A percentile compares a stretch with the other conserved stretches of the same genome.
phyloP scores from a whole-genome alignment of 2,797 vertebrate species.

The Sebastes taczanowskii region DNA sequence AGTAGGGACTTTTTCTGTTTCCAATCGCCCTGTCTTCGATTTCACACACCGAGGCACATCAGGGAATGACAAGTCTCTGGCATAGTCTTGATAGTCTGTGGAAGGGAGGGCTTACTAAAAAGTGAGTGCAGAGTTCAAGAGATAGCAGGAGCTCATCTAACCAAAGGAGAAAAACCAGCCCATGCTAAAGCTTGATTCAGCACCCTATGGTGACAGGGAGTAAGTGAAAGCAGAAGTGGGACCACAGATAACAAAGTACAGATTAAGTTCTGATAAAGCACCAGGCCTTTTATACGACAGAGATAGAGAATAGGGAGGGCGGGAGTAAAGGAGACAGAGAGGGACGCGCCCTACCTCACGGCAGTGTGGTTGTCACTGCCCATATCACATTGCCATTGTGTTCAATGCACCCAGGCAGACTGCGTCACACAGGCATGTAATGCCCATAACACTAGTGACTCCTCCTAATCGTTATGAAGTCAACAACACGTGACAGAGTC shows the following conservation, averaged over 20 bases:
- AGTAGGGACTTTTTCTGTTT: slow-evolving; percentile 8
- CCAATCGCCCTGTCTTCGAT: slow-evolving; percentile 17
- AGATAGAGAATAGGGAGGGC: slow-evolving; percentile 32
- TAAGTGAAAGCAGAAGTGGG: slow-evolving; percentile 46
- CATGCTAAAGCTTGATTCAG: neutral
- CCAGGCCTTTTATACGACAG: slow-evolving; percentile 31
- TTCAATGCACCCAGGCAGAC: slow-evolving; percentile 47
- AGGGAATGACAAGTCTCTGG: neutral
- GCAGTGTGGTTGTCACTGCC: slow-evolving; percentile 69
- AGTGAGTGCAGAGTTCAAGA: slow-evolving; percentile 28
- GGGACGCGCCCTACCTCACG: slow-evolving; percentile 76
- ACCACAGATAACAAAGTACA: slow-evolving; percentile 48
- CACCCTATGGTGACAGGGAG: slow-evolving; percentile 15
- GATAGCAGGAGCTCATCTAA: slow-evolving; percentile 15
- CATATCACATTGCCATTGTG: slow-evolving; percentile 72
- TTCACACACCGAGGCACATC: neutral
- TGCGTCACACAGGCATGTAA: slow-evolving; percentile 66
- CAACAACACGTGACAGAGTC: slow-evolving; percentile 56
- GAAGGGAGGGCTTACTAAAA: slow-evolving; percentile 2
- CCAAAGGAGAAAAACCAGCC: neutral
- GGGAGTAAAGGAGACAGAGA: slow-evolving; percentile 34
- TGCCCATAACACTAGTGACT: slow-evolving; percentile 57
- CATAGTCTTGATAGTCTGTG: neutral
- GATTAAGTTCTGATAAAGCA: slow-evolving; percentile 58
- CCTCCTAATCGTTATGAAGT: slow-evolving; percentile 54